Evolutionary conservation across 2,888 invertebrate species (phyloP), one percentile per base, ranked within the genome.

Genomic region (Xanthorhoe designata): DNA sequence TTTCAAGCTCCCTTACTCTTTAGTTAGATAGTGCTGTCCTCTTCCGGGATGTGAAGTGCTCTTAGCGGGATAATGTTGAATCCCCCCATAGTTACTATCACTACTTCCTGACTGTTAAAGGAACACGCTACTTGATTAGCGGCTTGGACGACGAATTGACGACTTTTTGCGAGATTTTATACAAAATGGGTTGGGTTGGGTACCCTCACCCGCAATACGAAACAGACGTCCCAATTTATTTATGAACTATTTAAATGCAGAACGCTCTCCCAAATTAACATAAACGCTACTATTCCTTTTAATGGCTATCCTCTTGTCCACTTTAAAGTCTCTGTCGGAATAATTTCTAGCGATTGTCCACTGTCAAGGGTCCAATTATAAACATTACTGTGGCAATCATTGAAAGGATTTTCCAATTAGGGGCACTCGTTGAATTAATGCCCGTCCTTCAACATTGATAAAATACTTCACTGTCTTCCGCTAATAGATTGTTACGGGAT

Each of bases 341-440:
- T 81, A 84, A 81, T 86, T 85, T 79, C 76, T 79, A 71, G 74
- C 78, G 76, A 84, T 84, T 83, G 86, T 86, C 82, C 83, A 80
- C 78, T 75, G 75, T 77, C 79, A 77, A 84, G 85, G 87, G 84
- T 83, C 81, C 86, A 86, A 89, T 89, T 89, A 88, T 85, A 78
- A 78, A 82, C 84, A 86, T 85, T 85, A 80, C 78, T 81, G 79
- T 78, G 79, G 77, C 80, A 77, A 79, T 83, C 80, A 80, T 87
- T 84, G 84, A 87, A 86, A 83, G 85, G 87, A 86, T 88, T 87
- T 87, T 81, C 83, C 84, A 86, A 88, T 88, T 88, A 87, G 78
- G 79, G 78, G 69, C 76, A 82, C 82, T 70, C 83, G 76, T 87
- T 83, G 85, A 88, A 88, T 88, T 87, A 89, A 89, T 87, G 82